Base-by-base conservation (phyloP, 2,888 invertebrate genomes). In the Drosophila anomelani region DNA sequence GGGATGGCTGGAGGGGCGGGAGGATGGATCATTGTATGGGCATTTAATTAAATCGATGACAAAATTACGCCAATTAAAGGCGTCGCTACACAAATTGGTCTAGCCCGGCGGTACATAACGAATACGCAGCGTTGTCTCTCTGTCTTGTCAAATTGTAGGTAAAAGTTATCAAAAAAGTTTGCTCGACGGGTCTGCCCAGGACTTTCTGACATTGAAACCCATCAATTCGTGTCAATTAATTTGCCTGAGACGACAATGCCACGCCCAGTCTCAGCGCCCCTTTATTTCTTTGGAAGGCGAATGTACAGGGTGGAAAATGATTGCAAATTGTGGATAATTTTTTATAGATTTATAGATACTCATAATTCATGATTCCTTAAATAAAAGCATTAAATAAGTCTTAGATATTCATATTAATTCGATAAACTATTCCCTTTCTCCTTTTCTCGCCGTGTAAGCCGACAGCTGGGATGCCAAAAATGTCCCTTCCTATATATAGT, bases 181-280 rank as follows among this genome's bases (percentile, higher is more conserved):
- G 60, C 36, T 43, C 49, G n/a, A 41, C 53, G 54, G 63, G 20
- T 53, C 46, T 75, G 66, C 44, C 72, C 20, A 46, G 86, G 80
- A 78, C 85, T 69, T 75, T 81, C 85, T 90, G 90, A 90, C 89
- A 90, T 90, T 88, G 88, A 87, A 88, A 86, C 86, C 88, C 88
- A 90, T 90, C 90, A 90, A 90, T 90, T 90, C 90, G 88, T 90
- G 90, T 90, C 90, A 90, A 90, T 90, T 90, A 90, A 90, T 90
- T 88, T 81, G 80, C 83, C 76, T 85, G 75, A 66, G 77, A 88
- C 77, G 74, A 73, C 75, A 83, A 71, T 58, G 71, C 77, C 74
- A 72, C 56, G 60, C 78, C 81, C 76, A 73, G 53, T 38, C 60
- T 66, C 58, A 17, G 44, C 38, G 17, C 7, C 20, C 20, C 12